Evolutionary conservation across 2,888 invertebrate genomes (phyloP).

Genomic region (Thymelicus lineola): DNA sequence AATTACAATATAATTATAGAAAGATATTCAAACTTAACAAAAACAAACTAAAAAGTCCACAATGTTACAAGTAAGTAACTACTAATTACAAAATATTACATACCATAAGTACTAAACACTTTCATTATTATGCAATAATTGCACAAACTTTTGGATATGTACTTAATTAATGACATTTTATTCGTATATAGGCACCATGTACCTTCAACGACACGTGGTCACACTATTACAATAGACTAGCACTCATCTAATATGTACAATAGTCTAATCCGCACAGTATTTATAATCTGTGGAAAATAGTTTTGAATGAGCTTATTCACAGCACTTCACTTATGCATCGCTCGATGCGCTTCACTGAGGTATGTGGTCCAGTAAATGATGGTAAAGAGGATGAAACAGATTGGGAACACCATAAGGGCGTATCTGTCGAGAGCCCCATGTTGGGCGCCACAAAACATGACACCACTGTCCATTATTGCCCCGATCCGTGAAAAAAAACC

Average conservation of each 20-base stretch:
- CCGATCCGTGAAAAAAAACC: constrained; percentile 65
- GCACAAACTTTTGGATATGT: neutral
- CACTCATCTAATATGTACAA: constrained; percentile 75
- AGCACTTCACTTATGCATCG: constrained; percentile 57
- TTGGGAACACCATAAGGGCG: constrained; percentile 85
- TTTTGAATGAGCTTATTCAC: constrained; percentile 32
- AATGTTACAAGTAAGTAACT: neutral
- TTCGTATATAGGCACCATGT: constrained; percentile 36
- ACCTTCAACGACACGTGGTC: constrained; percentile 42
- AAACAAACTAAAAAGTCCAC: neutral
- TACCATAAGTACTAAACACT: neutral
- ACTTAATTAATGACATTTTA: constrained; percentile 10
- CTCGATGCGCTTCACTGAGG: constrained; percentile 82
- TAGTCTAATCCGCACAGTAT: constrained; percentile 46
- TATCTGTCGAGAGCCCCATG: constrained; percentile 85
- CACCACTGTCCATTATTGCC: constrained; percentile 77
- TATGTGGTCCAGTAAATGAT: constrained; percentile 87
- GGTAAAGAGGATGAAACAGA: constrained; percentile 85
- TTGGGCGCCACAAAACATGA: constrained; percentile 87
- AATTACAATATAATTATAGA: too few relatives aligned
- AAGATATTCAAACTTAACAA: too few relatives aligned
- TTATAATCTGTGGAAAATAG: constrained; percentile 19
- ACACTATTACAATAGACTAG: constrained; percentile 66
- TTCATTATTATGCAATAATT: neutral
- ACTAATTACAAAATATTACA: constrained; percentile 2